These are phyloP conservation scores for Trialeurodes vaporariorum DNA, from an alignment of 1,140 invertebrate genomes.

Conservation along the genomic window DNA sequence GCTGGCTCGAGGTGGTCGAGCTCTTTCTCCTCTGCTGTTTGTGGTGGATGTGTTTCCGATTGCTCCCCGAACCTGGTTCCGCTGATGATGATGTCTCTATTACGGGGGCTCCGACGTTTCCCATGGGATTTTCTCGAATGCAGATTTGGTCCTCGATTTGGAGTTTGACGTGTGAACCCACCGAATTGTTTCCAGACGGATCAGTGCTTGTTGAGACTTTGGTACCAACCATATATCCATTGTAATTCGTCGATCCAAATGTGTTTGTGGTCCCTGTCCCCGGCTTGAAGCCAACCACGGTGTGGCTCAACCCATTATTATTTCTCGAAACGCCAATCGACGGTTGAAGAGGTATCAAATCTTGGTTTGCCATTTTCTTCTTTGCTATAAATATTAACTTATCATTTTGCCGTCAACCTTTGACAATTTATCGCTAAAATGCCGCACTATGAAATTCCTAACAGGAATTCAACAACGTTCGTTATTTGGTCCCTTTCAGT, in stretches of 20 bases:
- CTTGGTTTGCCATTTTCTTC: not conserved
- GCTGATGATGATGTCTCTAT: not conserved
- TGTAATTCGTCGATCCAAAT: not conserved
- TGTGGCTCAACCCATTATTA: not conserved
- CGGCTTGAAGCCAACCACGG: not conserved
- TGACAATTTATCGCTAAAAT: too few relatives aligned
- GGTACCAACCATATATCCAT: not conserved
- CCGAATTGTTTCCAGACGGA: too few relatives aligned
- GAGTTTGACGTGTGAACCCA: not conserved
- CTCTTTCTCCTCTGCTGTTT: not conserved
- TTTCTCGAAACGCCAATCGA: not conserved
- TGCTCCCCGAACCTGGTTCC: not conserved
- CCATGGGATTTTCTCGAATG: not conserved
- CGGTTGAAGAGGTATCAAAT: not conserved
- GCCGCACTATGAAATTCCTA: not conserved
- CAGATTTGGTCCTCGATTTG: not conserved
- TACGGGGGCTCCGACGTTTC: not conserved
- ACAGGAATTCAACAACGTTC: too few relatives aligned
- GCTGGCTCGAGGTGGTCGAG: not conserved
- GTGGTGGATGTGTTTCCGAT: not conserved
- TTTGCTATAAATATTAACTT: not conserved
- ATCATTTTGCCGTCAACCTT: not conserved
- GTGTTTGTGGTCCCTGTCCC: not conserved
- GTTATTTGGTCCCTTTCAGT: too few relatives aligned
- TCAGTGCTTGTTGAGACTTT: not conserved